Evolutionary conservation across 2,888 invertebrate species (phyloP), one percentile per base, ranked within the genome.

Genomic region (Lysandra bellargus): DNA sequence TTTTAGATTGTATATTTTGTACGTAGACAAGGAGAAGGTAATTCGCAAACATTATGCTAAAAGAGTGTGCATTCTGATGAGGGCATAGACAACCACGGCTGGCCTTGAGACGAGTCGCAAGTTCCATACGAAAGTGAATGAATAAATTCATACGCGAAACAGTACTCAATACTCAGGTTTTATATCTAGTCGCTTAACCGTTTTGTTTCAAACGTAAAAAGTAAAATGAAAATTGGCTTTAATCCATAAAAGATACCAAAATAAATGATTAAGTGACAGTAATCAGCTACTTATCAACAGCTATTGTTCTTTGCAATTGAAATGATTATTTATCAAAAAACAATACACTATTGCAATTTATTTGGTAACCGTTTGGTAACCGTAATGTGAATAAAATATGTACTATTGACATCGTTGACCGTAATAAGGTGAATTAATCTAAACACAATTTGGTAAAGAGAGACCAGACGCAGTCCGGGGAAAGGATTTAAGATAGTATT

Each of bases 101-200:
- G 69, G 69, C 33, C 69, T 82, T 79, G 81, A 64, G 64, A 69
- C 69, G 33, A 17, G 17, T 12, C 30, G 69, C 69, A 69, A 33
- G 69, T 37, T 69, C 5, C 69, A 37, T 69, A 69, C 69, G 33
- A 69, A 4, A 69, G 33, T 33, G 69, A 69, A 69, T 69, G 69
- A 33, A 69, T 33, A 69, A 69, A 69, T 33, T 33, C 69, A 37
- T 33, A 33, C 69, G 37, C 69, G 14, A 69, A 64, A 30, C 30
- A 9, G n/a, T 3, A 12, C 1, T 64, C 30, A 64, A 23, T 23
- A 23, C 23, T 33, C 1, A 2, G 64, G 64, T 64, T 64, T 12
- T 30, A 64, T 30, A 30, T 30, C 30, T 30, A 23, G 64, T 64
- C 9, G 12, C 9, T 12, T 64, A 9, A 30, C 2, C 44, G 40